Evolutionary conservation across 2,113 vertebrate species (phyloP).

Genomic region (Xiphophorus hellerii): DNA sequence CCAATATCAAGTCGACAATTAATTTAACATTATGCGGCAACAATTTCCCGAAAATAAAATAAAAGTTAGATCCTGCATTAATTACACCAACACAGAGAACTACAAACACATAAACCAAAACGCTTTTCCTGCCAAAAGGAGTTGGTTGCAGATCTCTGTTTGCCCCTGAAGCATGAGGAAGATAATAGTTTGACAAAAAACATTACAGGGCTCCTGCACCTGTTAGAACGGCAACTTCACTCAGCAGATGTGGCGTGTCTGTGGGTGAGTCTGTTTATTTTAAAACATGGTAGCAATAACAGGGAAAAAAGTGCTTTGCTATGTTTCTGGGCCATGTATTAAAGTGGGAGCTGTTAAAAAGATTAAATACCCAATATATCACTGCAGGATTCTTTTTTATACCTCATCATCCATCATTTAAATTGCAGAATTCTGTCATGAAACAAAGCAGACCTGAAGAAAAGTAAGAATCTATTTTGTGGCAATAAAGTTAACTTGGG

Average conservation of each 20-base stretch:
- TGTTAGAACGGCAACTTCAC: slow-evolving; percentile 69
- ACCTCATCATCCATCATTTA: slow-evolving; percentile 8
- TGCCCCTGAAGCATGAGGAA: slow-evolving; percentile 31
- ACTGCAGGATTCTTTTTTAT: slow-evolving; percentile 8
- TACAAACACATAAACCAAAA: background rate
- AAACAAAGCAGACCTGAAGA: slow-evolving; percentile 2
- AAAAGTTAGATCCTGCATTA: background rate
- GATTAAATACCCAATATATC: slow-evolving; percentile 25
- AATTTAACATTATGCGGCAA: background rate
- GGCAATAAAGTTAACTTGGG: background rate
- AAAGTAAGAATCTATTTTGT: background rate
- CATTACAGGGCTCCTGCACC: slow-evolving; percentile 56
- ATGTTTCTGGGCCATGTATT: slow-evolving; percentile 19
- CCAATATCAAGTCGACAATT: background rate
- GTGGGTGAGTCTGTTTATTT: slow-evolving; percentile 34
- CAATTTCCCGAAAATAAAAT: slow-evolving; percentile 12
- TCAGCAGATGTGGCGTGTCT: slow-evolving; percentile 44
- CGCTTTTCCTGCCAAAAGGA: background rate
- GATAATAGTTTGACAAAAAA: slow-evolving; percentile 60
- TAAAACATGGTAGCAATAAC: slow-evolving; percentile 20
- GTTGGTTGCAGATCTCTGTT: slow-evolving; percentile 11
- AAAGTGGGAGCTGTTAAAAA: background rate
- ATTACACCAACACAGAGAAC: slow-evolving; percentile 1
- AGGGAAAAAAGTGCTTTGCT: slow-evolving; percentile 22
- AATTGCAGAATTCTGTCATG: slow-evolving; percentile 5